Conservation (phyloP, 2,888 invertebrate genomes). For the Caenorhabditis plicata region DNA sequence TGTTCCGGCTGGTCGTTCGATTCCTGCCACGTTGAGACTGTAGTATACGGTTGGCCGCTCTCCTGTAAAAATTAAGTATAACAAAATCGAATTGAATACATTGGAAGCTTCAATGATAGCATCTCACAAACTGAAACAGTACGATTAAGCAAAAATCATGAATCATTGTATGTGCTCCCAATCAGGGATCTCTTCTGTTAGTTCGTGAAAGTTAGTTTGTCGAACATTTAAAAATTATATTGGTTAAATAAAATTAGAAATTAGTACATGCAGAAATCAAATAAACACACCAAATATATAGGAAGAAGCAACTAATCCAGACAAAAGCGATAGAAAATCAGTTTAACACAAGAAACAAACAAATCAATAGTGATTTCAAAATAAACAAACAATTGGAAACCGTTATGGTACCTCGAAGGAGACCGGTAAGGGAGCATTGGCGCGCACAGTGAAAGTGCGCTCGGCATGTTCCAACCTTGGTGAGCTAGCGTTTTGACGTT, state of each 20-base stretch:
- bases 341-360: constrained; percentile 1
- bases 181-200: no score
- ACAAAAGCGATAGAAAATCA: background rate
- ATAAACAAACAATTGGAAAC: constrained; percentile 2
- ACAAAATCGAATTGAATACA: no score
- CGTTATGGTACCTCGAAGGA: constrained; percentile 40
- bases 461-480: constrained; percentile 48
- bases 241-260: background rate
- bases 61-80: constrained; percentile 49
- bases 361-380: background rate
- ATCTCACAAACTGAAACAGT: no score
- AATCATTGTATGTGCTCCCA: no score
- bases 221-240: background rate
- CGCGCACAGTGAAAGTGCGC: constrained; percentile 50
- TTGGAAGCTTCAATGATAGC: no score
- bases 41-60: constrained; percentile 58
- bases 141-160: no score
- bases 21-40: constrained; percentile 63
- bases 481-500: constrained; percentile 40
- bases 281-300: background rate
- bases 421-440: constrained; percentile 44
- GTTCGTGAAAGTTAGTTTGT: background rate
- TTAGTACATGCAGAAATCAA: no score
- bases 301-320: background rate
- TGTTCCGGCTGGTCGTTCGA: constrained; percentile 54